Percentiles rank a stretch among this genome's conserved stretches.
Conservation (phyloP, 2,797 vertebrate genomes). For the Acipenser oxyrinchus region DNA sequence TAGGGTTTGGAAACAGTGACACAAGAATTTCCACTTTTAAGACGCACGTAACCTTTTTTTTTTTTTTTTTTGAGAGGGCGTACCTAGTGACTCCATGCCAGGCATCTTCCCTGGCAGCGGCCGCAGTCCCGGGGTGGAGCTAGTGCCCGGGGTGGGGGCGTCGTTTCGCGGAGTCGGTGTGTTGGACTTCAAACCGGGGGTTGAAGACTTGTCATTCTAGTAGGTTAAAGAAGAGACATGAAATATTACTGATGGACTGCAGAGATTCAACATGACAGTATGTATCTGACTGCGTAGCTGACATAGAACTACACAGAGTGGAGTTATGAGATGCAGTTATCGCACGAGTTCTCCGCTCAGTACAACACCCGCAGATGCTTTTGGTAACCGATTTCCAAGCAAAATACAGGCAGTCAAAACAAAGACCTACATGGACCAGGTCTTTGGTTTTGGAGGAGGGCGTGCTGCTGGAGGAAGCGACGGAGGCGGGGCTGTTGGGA, state of each 20-base stretch:
- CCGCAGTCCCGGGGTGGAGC: slow-evolving; percentile 83
- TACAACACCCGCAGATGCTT: slow-evolving; percentile 32
- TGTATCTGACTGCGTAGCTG: too few relatives aligned
- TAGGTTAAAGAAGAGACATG: slow-evolving; percentile 18
- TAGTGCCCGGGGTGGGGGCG: slow-evolving; percentile 85
- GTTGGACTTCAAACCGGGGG: slow-evolving; percentile 89
- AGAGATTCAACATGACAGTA: too few relatives aligned
- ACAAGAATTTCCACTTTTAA: rapidly evolving
- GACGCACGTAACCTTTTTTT: background rate
- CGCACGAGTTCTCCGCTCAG: slow-evolving; percentile 27
- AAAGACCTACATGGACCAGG: slow-evolving; percentile 73
- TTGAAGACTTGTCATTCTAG: slow-evolving; percentile 91
- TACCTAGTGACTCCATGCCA: slow-evolving; percentile 85
- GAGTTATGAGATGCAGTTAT: background rate
- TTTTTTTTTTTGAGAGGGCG: slow-evolving; percentile 1
- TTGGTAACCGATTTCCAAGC: background rate
- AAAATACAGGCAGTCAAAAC: slow-evolving; percentile 23
- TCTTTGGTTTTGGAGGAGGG: slow-evolving; percentile 95
- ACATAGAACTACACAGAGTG: too few relatives aligned
- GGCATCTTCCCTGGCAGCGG: slow-evolving; percentile 79
- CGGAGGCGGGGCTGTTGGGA: slow-evolving; percentile 87
- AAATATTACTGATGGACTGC: too few relatives aligned
- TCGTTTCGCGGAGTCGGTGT: slow-evolving; percentile 88
- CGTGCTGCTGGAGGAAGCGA: slow-evolving; percentile 92
- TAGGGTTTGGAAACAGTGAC: background rate